Base-by-base conservation (phyloP, 2,113 vertebrate species). In the Lucifuga dentata region DNA sequence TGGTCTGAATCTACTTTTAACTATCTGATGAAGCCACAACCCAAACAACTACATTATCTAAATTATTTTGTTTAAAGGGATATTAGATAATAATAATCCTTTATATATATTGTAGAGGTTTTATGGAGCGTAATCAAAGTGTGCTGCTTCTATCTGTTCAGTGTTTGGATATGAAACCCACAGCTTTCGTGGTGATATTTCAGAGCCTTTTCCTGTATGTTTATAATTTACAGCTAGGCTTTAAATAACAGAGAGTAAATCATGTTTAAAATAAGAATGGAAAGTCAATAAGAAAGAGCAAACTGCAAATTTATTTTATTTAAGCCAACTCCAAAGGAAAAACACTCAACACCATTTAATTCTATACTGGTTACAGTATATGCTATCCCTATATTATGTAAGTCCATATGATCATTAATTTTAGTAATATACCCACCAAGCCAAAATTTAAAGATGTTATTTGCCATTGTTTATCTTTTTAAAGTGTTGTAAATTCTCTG, bases 171-270 rank as follows among this genome's bases (percentile, higher is more conserved):
- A 6, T 17, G 24, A 83, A 83, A 43, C 46, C 19, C 61, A 33
- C 48, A 62, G 23, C 43, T 43, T 74, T 79, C 44, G 76, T 39
- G 32, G 66, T 61, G 23, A 39, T 59, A 58, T 48, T 41, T 43
- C 64, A 57, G 16, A 63, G 64, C 33, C 6, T 6, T 63, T 70
- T 68, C 32, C 21, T 43, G 49, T 13, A 38, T 64, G 68, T 67
- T 76, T 67, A 67, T 36, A 75, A 73, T 74, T 69, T 80, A 70
- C 46, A 74, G 55, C 59, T 79, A 75, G 60, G 41, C 36, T 79
- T 36, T 56, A 55, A 69, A 71, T 59, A 67, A 72, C 33, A 63
- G 17, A 66, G 48, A 73, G 1, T 9, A 39, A 71, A 71, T 77
- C 21, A 52, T 66, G 56, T 67, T 75, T 57, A 56, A 73, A 74